Percentiles rank a stretch among this genome's conserved stretches.
phyloP scores from a whole-genome alignment of 2,888 invertebrate genomes.

The Drosophila falleni region DNA sequence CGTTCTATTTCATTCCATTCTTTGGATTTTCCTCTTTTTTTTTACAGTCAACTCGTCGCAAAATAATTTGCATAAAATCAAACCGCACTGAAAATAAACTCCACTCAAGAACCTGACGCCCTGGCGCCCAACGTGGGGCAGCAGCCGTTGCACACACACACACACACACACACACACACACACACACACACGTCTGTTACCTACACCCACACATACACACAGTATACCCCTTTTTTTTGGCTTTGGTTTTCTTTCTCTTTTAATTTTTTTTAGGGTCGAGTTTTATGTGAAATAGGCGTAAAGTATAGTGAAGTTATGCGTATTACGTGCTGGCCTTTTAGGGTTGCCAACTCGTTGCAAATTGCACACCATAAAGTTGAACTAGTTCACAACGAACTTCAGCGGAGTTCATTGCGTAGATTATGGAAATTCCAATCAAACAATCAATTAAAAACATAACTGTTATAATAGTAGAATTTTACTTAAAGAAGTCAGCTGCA shows the following conservation, averaged over 20 bases:
- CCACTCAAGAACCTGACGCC: slow-evolving; percentile 47
- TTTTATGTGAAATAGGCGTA: slow-evolving; percentile 71
- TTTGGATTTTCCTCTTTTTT: slow-evolving; percentile 11
- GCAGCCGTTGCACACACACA: neutral
- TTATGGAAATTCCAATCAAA: neutral
- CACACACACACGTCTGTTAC: neutral
- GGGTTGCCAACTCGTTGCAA: slow-evolving; percentile 35
- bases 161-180: slow-evolving; percentile 1
- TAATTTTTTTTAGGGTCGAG: slow-evolving; percentile 19
- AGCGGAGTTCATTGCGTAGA: neutral
- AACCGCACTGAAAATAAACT: slow-evolving; percentile 77
- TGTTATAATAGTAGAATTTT: neutral
- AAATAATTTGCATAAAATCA: slow-evolving; percentile 78
- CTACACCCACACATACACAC: neutral
- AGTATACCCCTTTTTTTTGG: slow-evolving; percentile 11
- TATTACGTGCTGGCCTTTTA: slow-evolving; percentile 63
- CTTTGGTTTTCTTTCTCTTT: neutral
- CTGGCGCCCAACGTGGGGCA: slow-evolving; percentile 37
- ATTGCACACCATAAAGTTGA: neutral
- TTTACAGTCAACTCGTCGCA: slow-evolving; percentile 43
- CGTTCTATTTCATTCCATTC: slow-evolving; percentile 19
- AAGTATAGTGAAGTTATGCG: slow-evolving; percentile 69
- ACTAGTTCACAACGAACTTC: slow-evolving; percentile 5
- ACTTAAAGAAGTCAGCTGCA: neutral
- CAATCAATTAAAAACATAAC: neutral